Conservation (phyloP, 2,113 vertebrate species). For the Dipodomys stephensi region DNA sequence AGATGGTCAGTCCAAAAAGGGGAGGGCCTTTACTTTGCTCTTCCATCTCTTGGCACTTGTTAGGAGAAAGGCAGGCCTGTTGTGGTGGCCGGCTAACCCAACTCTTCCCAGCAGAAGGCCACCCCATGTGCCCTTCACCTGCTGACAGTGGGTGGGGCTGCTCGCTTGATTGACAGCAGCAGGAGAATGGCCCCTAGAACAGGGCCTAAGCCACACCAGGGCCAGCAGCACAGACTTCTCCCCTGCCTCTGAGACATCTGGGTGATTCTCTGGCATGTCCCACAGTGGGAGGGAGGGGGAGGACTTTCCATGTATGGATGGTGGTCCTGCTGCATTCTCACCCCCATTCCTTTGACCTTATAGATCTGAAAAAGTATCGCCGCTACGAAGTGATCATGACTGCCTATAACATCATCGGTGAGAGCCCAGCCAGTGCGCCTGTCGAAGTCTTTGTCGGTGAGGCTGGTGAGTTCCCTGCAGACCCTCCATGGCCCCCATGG, state of each 20-base stretch:
- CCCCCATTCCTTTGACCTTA: background rate
- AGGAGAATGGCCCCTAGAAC: too few species aligned
- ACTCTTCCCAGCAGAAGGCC: too few species aligned
- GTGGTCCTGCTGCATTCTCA: background rate
- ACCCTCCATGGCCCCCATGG: background rate
- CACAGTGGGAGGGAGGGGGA: too few species aligned
- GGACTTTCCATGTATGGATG: background rate
- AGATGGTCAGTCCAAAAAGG: constrained; percentile 52
- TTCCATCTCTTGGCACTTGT: background rate
- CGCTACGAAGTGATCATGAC: constrained; percentile 95
- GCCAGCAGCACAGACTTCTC: too few species aligned
- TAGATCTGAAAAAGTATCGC: constrained; percentile 95
- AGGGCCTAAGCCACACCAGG: too few species aligned
- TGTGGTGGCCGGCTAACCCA: background rate
- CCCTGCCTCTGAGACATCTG: too few species aligned
- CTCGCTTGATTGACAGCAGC: background rate
- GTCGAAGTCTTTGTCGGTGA: constrained; percentile 97
- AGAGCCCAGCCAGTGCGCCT: constrained; percentile 92
- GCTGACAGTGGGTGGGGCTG: background rate
- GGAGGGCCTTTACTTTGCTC: background rate
- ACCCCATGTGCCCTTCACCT: background rate
- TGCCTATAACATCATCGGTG: constrained; percentile 94
- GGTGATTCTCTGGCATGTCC: too few species aligned
- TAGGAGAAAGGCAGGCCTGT: background rate
- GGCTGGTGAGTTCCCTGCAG: constrained; percentile 89